A percentile compares a stretch with the other conserved stretches of the same genome.
Evolutionary conservation across 2,888 invertebrate genomes (phyloP).

Genomic region (Luperina nickerlii): DNA sequence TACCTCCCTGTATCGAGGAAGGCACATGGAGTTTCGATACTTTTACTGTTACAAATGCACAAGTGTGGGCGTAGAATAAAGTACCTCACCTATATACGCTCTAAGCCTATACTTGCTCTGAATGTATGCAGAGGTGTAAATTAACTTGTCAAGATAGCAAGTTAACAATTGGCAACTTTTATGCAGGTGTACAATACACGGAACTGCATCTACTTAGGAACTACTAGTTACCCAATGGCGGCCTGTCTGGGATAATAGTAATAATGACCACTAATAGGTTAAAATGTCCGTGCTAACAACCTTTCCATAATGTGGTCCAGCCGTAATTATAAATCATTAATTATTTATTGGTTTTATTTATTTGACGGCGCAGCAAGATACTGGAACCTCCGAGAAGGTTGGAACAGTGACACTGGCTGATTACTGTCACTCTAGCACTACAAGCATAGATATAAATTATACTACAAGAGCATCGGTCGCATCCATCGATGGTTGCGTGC

Average conservation of each 20-base stretch:
- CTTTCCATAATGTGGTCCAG: not conserved
- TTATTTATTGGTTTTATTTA: no score
- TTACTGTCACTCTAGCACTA: not conserved
- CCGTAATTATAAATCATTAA: not conserved
- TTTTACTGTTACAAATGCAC: not conserved
- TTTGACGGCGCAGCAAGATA: not conserved
- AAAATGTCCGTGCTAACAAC: not conserved
- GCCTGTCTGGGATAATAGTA: no score
- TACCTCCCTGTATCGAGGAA: no score
- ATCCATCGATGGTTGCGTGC: not conserved
- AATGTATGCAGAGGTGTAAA: not conserved
- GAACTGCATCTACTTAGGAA: not conserved
- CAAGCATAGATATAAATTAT: no score
- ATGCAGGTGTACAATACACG: not conserved
- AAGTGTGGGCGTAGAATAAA: no score
- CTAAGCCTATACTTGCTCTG: not conserved
- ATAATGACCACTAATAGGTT: not conserved
- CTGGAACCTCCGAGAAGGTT: not conserved
- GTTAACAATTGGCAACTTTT: not conserved
- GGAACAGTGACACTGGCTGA: not conserved
- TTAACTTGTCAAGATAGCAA: not conserved
- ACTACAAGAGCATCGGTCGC: no score
- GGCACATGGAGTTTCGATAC: not conserved
- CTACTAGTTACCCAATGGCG: not conserved
- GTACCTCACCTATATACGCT: no score